Evolutionary conservation across 2,888 invertebrate genomes (phyloP), one percentile per base, ranked within the genome.

Genomic region (Zygogramma bicolorata): DNA sequence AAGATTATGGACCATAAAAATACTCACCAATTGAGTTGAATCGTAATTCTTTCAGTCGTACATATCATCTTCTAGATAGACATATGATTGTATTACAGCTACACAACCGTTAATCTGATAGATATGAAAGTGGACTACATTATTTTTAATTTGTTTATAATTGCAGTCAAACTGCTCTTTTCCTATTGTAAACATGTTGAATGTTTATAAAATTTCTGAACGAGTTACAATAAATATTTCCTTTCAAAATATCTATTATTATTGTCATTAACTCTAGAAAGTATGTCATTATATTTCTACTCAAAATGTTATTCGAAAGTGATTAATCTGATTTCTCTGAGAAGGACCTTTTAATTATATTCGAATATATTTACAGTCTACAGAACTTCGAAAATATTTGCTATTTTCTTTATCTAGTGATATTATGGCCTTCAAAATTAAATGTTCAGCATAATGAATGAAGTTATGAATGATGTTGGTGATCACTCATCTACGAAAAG

Each of bases 91-190:
- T n/a, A n/a, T n/a, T n/a, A n/a, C n/a, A n/a, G n/a, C n/a, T n/a
- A n/a, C n/a, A n/a, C n/a, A n/a, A n/a, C n/a, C 38, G n/a, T 58
- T 20, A 7, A 59, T 57, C 58, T 42, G 29, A 29, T 29, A 46
- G 34, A 38, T 13, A 53, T 20, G 27, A 66, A 63, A 34, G 25
- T 22, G 15, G 31, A 68, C 68, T 67, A 42, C 58, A 31, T 29
- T 53, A 63, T 42, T 65, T 72, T 49, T 4, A 20, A 57, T 40
- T 74, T 74, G 66, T 71, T 75, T 75, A 70, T 70, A 58, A 18
- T 65, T 40, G 46, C 38, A 10, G 70, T 60, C 65, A 75, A 72
- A 72, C 70, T 72, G 72, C 75, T 73, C 72, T 68, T 72, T 75
- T 49, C 38, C 40, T 57, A 49, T 34, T 70, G 58, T 65, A 70